A percentile compares a stretch with the other conserved stretches of the same genome.
These are phyloP conservation scores for Neoitamus cyanurus DNA, from an alignment of 2,888 invertebrate species.

Conservation along the genomic window DNA sequence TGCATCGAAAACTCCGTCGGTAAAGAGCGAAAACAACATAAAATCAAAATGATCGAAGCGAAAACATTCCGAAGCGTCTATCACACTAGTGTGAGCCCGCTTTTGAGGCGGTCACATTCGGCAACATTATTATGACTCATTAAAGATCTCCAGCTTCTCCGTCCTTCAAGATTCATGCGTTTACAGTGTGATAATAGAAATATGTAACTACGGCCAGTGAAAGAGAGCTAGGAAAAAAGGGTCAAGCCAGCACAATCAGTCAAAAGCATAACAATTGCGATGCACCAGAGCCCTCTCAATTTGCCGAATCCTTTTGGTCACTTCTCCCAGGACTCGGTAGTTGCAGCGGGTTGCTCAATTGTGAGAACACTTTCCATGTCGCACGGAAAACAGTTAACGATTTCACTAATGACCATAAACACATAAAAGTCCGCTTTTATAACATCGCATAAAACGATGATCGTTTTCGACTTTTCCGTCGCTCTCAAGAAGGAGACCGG, in stretches of 20 bases:
- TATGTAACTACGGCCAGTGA: neutral
- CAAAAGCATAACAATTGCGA: neutral
- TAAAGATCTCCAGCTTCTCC: neutral
- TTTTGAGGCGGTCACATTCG: neutral
- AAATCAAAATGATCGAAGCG: neutral
- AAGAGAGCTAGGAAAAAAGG: neutral
- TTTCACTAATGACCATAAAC: conserved; percentile 50
- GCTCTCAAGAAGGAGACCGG: neutral
- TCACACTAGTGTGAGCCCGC: neutral
- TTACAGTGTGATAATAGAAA: conserved; percentile 17
- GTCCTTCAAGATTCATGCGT: conserved; percentile 39
- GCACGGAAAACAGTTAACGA: conserved; percentile 46
- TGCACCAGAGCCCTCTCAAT: neutral
- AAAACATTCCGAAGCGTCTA: neutral
- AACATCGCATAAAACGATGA: conserved; percentile 47
- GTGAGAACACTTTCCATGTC: conserved; percentile 29
- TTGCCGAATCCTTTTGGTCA: neutral
- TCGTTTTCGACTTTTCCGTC: conserved; percentile 13
- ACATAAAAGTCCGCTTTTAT: conserved; percentile 49
- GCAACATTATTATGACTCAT: neutral
- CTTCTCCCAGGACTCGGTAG: neutral
- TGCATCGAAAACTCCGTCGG: conserved; percentile 3
- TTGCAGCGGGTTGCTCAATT: neutral
- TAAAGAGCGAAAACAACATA: conserved; percentile 3
- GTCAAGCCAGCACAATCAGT: neutral